A percentile compares a stretch with the other conserved stretches of the same genome.
Conservation (phyloP, 2,113 vertebrate genomes). For the Gallinago media region DNA sequence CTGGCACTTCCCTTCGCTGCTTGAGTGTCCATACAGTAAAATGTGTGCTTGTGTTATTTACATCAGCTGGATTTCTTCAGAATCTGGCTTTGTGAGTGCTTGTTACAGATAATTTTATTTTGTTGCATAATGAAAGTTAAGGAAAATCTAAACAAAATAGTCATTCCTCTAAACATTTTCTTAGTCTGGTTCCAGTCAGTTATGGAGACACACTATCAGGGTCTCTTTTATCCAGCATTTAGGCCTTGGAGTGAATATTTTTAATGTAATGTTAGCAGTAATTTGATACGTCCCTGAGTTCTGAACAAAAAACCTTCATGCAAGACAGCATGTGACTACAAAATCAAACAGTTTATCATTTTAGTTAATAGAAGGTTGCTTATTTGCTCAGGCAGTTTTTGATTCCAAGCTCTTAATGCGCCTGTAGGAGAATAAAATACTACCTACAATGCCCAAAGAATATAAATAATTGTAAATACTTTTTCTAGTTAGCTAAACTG, state of each 20-base stretch:
- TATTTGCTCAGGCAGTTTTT: not conserved
- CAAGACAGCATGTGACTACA: rapidly evolving
- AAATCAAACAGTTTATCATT: not conserved
- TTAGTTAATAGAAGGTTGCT: not conserved
- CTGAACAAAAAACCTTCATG: not conserved
- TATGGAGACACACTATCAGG: not conserved
- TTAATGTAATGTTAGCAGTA: not conserved
- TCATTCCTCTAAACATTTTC: not conserved
- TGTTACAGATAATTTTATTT: not conserved
- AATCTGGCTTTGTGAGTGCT: not conserved
- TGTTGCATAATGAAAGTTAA: not conserved
- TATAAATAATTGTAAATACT: not conserved
- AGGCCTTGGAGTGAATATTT: not conserved
- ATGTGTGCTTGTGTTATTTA: not conserved
- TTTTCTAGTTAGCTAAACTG: not conserved
- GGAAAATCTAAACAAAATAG: not conserved
- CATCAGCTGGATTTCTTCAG: not conserved
- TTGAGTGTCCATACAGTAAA: not conserved
- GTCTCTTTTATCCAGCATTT: not conserved
- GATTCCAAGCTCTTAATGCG: not conserved
- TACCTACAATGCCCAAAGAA: not conserved
- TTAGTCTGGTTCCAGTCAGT: not conserved
- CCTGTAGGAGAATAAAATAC: not conserved
- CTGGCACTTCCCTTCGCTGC: not conserved
- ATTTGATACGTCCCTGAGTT: not conserved